Conservation (phyloP, 37 sponge, comb jelly and placozoan genomes). For the Beroe forskalii region DNA sequence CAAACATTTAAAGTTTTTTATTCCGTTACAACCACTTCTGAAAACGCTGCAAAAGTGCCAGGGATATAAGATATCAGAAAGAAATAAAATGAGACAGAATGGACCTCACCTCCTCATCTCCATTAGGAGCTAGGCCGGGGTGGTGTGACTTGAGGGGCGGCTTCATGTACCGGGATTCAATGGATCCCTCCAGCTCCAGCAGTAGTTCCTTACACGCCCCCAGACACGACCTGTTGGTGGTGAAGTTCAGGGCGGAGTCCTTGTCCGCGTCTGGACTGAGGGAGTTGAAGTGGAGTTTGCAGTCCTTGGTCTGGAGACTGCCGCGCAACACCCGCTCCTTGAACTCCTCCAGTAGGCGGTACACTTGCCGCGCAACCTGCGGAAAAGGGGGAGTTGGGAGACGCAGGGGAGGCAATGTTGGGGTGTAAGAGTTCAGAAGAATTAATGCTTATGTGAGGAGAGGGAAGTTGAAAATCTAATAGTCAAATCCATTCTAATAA, state of each 20-base stretch:
- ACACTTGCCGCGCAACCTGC: slow-evolving; percentile 30
- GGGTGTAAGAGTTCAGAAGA: no score
- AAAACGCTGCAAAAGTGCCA: no score
- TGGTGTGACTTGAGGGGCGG: slow-evolving; percentile 75
- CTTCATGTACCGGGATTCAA: slow-evolving; percentile 76
- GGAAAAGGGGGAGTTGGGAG: background rate
- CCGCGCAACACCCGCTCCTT: slow-evolving; percentile 28
- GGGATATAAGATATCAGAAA: no score
- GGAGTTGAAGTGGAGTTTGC: slow-evolving; percentile 61
- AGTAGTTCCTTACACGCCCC: slow-evolving; percentile 65
- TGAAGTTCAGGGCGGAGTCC: background rate
- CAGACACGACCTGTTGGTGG: slow-evolving; percentile 31
- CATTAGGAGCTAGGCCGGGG: background rate
- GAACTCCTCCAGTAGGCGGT: slow-evolving; percentile 14
- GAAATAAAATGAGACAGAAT: background rate
- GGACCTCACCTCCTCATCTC: background rate
- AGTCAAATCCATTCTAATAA: no score
- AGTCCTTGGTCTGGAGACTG: slow-evolving; percentile 20
- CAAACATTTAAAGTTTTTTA: no score
- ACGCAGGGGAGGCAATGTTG: background rate
- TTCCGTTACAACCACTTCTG: no score
- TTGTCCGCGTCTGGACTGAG: slow-evolving; percentile 53
- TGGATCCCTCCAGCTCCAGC: slow-evolving; percentile 69
- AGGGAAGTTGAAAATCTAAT: no score
- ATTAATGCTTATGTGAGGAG: no score